These are phyloP conservation scores for Malurus alboscapulatus DNA, from an alignment of 2,113 vertebrate species.

Conservation along the genomic window DNA sequence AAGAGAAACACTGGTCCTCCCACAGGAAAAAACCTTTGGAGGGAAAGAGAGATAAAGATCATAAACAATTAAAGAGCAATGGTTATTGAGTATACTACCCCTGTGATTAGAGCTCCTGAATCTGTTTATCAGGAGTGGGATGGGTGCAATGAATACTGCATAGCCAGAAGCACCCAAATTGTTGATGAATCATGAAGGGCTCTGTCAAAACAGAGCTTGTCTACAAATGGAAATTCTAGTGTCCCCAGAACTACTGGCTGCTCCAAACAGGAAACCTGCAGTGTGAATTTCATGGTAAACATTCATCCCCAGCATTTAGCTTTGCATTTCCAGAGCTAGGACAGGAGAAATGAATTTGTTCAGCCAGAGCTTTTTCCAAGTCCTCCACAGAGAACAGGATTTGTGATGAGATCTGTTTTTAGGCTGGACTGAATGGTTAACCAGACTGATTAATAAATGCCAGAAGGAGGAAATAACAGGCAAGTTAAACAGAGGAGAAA, in stretches of 20 bases:
- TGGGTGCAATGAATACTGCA: not conserved
- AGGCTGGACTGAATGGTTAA: slow-evolving; percentile 65
- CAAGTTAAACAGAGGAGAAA: slow-evolving; percentile 32
- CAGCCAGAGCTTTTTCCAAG: slow-evolving; percentile 24
- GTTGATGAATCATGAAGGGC: not conserved
- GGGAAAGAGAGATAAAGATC: slow-evolving; percentile 31
- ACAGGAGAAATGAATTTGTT: slow-evolving; percentile 50
- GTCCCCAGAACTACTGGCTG: not conserved
- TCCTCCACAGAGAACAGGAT: slow-evolving; percentile 38
- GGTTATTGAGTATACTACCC: slow-evolving; percentile 5
- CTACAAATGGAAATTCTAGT: not conserved
- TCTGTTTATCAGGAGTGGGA: slow-evolving; percentile 5
- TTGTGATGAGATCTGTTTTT: slow-evolving; percentile 44
- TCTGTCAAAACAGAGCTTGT: not conserved
- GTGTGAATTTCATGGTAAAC: slow-evolving; percentile 49
- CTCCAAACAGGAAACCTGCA: not conserved
- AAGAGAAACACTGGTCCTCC: slow-evolving; percentile 23
- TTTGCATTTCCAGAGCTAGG: slow-evolving; percentile 24
- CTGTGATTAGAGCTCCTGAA: slow-evolving; percentile 13
- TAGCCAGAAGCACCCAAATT: slow-evolving; percentile 18
- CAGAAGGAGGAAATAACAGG: slow-evolving; percentile 63
- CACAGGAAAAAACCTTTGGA: not conserved
- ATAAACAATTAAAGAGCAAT: slow-evolving; percentile 43
- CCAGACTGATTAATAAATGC: slow-evolving; percentile 71
- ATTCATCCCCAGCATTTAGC: slow-evolving; percentile 22